Percentiles rank a stretch among this genome's conserved stretches.
phyloP scores from a whole-genome alignment of 2,797 vertebrate species.

The Labroides dimidiatus region DNA sequence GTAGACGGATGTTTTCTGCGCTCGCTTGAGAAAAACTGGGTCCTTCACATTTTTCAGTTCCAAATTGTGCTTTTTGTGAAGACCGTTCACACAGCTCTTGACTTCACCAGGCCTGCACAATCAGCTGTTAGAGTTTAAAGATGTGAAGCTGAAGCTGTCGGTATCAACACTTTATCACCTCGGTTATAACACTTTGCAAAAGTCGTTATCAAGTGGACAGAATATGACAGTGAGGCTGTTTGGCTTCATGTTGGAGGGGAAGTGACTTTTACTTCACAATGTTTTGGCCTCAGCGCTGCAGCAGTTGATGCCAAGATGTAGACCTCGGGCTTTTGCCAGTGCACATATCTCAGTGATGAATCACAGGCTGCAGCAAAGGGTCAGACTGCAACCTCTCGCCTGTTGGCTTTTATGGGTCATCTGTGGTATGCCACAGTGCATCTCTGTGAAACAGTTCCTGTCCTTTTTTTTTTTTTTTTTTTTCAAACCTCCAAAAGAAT shows the following conservation, averaged over 20 bases:
- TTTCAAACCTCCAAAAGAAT: slow-evolving; percentile 46
- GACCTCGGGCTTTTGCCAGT: slow-evolving; percentile 26
- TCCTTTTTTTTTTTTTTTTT: slow-evolving; percentile 30
- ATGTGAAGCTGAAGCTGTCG: slow-evolving; percentile 1
- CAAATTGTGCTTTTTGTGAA: slow-evolving; percentile 11
- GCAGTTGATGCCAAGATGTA: slow-evolving; percentile 34
- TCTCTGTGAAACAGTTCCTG: slow-evolving; percentile 24
- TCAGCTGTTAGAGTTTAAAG: slow-evolving; percentile 54
- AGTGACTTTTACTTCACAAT: slow-evolving; percentile 17
- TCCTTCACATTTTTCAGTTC: too few species aligned
- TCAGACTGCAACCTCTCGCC: slow-evolving; percentile 51
- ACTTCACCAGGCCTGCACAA: neutral
- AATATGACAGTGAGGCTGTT: slow-evolving; percentile 33
- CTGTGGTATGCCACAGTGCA: slow-evolving; percentile 40
- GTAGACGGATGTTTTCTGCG: too few species aligned
- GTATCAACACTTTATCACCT: neutral
- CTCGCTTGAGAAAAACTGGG: too few species aligned
- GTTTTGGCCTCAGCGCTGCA: slow-evolving; percentile 23
- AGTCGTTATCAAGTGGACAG: slow-evolving; percentile 35
- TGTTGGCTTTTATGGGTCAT: slow-evolving; percentile 60
- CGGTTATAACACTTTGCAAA: slow-evolving; percentile 15
- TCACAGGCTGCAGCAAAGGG: slow-evolving; percentile 36
- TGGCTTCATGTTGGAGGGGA: slow-evolving; percentile 9
- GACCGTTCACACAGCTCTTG: neutral
- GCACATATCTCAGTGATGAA: slow-evolving; percentile 41